Base-by-base conservation (phyloP, 1,140 invertebrate genomes). In the Colletes gigas region DNA sequence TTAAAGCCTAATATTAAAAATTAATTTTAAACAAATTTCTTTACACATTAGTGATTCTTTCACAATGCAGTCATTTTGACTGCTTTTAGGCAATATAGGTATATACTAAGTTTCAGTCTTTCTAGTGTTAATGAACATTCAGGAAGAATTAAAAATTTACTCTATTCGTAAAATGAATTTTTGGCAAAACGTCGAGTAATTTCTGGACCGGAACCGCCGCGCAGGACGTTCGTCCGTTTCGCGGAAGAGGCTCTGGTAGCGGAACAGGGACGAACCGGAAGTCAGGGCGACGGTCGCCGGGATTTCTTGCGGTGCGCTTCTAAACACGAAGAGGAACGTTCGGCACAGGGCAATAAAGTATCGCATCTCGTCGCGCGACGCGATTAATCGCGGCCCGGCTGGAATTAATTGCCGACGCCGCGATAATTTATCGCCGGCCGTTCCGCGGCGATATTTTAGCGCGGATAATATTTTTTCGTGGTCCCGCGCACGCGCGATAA, bases 381-480 rank as follows among this genome's bases (percentile, higher is more conserved):
- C 83, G 80, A 85, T 85, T 86, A 85, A 86, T 85, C 70, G 83
- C 30, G 55, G 60, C 63, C 19, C 65, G 60, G 75, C 70, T 82
- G 75, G 65, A 86, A 86, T 86, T 86, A 86, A 86, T 86, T 69
- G 84, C 71, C 50, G 57, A 44, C 63, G 44, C 50, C 8, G 74
- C 57, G 59, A 82, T 85, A 82, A 85, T 85, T 85, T 85, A 85
- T 85, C 70, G 83, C 30, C 7, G 41, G 39, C 52, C 30, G 70
- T 44, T 55, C 30, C 79, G 70, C 83, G 54, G 60, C 65, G 79
- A 86, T 86, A 85, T 86, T 86, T 86, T 74, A 86, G 47, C 70
- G 52, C 47, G 70, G 55, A 59, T 75, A 74, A 30, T 30, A 30
- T 30, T 74, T 86, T 85, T 86, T 78, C 73, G 65, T 60, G 66